Evolutionary conservation across 2,888 invertebrate species (phyloP).

Genomic region (Ptychoptera albimana): DNA sequence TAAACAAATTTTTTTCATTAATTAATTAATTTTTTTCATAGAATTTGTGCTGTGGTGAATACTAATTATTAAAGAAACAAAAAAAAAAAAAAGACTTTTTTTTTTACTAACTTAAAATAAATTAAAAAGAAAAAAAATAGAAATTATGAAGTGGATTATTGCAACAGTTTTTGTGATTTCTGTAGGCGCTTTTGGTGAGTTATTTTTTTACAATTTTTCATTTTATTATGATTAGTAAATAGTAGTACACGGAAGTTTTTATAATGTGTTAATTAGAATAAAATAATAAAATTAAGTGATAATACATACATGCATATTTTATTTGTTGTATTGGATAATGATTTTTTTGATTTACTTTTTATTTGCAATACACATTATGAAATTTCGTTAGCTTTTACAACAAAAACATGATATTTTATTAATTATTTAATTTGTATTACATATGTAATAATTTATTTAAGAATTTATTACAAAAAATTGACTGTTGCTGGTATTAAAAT

Average conservation of each 20-base stretch:
- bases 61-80: not conserved
- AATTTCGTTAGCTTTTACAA: not conserved
- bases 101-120: not conserved
- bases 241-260: too few species aligned
- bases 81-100: not conserved
- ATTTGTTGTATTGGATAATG: not conserved
- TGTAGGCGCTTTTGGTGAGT: slow-evolving; percentile 2
- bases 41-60: not conserved
- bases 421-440: too few species aligned
- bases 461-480: too few species aligned
- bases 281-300: too few species aligned
- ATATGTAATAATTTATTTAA: too few species aligned
- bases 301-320: too few species aligned
- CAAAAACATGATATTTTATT: not conserved
- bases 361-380: too few species aligned
- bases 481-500: too few species aligned
- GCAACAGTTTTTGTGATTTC: not conserved
- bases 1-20: too few species aligned
- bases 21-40: not conserved
- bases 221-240: not conserved
- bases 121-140: not conserved
- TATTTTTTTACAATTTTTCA: not conserved
- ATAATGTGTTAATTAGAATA: too few species aligned
- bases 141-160: slow-evolving; percentile 1
- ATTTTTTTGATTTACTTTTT: too few species aligned